A percentile compares a stretch with the other conserved stretches of the same genome.
phyloP scores from a whole-genome alignment of 2,888 invertebrate species.

The Trileptium ribeirensis region DNA sequence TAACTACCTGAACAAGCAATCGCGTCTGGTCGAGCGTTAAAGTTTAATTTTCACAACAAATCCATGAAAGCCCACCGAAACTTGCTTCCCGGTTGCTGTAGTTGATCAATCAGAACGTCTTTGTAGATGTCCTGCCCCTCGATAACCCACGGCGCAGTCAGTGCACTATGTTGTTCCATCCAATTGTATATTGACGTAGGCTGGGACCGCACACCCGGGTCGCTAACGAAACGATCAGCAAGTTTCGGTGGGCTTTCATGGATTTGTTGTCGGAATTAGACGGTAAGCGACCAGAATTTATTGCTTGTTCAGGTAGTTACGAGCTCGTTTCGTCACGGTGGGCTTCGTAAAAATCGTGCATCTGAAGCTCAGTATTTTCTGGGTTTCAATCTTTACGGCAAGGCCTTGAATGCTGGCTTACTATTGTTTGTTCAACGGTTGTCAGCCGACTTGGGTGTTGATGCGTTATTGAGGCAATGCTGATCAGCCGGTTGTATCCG shows the following conservation, averaged over 20 bases:
- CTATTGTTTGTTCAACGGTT: neutral
- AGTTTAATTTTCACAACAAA: neutral
- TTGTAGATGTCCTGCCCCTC: neutral
- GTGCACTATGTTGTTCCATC: neutral
- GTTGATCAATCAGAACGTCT: neutral
- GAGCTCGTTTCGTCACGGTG: neutral
- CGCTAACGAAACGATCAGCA: neutral
- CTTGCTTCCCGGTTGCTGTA: neutral
- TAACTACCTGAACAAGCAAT: neutral
- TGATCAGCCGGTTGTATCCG: neutral
- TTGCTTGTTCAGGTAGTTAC: neutral
- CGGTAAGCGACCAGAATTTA: neutral
- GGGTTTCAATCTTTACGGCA: neutral
- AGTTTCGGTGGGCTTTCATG: neutral
- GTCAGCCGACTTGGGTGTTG: neutral
- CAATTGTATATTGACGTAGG: neutral
- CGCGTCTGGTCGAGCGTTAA: neutral
- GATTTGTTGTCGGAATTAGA: neutral
- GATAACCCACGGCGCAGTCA: neutral
- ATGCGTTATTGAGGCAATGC: neutral
- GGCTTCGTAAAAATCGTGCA: neutral
- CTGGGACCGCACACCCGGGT: neutral
- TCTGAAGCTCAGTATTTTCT: neutral
- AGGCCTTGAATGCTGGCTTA: too few species aligned
- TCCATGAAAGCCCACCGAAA: neutral